phyloP scores from a whole-genome alignment of 1,140 invertebrate species.

The Whitmania pigra region DNA sequence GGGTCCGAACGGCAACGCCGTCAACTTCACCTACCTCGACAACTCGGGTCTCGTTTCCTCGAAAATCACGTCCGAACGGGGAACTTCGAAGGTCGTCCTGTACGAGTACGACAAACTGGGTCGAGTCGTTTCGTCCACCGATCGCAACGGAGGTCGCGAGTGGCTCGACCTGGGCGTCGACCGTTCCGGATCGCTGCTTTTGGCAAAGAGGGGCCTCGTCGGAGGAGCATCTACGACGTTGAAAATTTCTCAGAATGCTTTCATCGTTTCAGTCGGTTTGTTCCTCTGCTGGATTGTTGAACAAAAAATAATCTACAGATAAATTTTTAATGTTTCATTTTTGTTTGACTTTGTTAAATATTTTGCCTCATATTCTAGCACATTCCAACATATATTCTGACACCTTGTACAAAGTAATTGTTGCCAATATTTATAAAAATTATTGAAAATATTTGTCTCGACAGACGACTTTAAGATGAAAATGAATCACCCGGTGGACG shows the following conservation, averaged over 20 bases:
- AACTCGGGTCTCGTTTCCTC: conserved; percentile 65
- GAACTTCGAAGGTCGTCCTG: conserved; percentile 55
- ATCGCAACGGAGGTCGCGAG: conserved; percentile 79
- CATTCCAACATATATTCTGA: too few relatives aligned
- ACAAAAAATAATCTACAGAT: too few relatives aligned
- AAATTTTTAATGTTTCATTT: too few relatives aligned
- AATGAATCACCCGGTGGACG: conserved; percentile 41
- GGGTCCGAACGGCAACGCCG: conserved; percentile 77
- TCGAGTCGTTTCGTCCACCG: conserved; percentile 63
- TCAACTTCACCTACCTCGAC: conserved; percentile 82
- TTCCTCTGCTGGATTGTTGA: too few relatives aligned
- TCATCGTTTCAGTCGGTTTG: too few relatives aligned
- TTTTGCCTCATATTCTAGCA: too few relatives aligned
- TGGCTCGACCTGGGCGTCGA: conserved; percentile 49
- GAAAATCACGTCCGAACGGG: conserved; percentile 56
- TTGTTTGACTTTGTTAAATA: too few relatives aligned
- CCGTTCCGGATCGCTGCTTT: conserved; percentile 38
- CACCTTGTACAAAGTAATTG: too few relatives aligned
- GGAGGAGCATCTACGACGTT: too few relatives aligned
- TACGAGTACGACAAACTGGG: conserved; percentile 79
- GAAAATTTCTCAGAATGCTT: too few relatives aligned
- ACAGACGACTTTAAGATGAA: conserved; percentile 36
- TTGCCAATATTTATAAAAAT: too few relatives aligned
- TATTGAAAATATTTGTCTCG: neutral
- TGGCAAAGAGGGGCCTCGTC: conserved; percentile 26